These are phyloP conservation scores for Dendroctonus valens DNA, from an alignment of 1,140 invertebrate genomes.

Conservation along the genomic window DNA sequence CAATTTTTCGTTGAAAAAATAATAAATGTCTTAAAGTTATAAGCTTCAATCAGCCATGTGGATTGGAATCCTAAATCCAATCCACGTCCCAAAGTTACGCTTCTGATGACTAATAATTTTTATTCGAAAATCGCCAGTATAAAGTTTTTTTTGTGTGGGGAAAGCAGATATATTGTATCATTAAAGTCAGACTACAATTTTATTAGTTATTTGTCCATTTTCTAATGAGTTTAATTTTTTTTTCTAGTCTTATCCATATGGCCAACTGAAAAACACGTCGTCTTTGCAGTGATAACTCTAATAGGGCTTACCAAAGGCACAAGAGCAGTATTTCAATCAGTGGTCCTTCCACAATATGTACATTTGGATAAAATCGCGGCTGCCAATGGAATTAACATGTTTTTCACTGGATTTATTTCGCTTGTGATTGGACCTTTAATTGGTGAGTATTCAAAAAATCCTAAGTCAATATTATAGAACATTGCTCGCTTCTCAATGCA, in stretches of 20 bases:
- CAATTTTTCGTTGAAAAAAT: too few species aligned
- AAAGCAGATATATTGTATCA: too few species aligned
- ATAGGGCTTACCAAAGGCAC: constrained; percentile 47
- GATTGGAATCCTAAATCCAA: too few species aligned
- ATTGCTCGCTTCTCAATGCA: constrained; percentile 2
- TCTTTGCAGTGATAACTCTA: constrained; percentile 27
- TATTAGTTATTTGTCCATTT: too few species aligned
- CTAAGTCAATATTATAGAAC: too few species aligned
- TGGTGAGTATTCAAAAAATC: constrained; percentile 42
- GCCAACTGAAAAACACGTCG: constrained; percentile 7
- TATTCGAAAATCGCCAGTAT: too few species aligned
- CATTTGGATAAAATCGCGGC: constrained; percentile 54
- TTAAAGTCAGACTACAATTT: too few species aligned
- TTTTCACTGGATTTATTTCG: constrained; percentile 52
- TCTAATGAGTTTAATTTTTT: not conserved
- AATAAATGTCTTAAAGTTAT: too few species aligned
- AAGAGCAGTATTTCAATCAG: constrained; percentile 49
- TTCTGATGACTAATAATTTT: too few species aligned
- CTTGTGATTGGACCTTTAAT: constrained; percentile 51
- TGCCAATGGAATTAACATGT: constrained; percentile 54
- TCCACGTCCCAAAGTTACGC: too few species aligned
- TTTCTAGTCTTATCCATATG: constrained; percentile 27
- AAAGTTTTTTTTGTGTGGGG: too few species aligned
- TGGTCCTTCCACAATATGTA: constrained; percentile 52
- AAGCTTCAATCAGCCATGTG: too few species aligned